Percentiles rank a stretch among this genome's conserved stretches.
Conservation (phyloP, 2,113 vertebrate species). For the Menura novaehollandiae region DNA sequence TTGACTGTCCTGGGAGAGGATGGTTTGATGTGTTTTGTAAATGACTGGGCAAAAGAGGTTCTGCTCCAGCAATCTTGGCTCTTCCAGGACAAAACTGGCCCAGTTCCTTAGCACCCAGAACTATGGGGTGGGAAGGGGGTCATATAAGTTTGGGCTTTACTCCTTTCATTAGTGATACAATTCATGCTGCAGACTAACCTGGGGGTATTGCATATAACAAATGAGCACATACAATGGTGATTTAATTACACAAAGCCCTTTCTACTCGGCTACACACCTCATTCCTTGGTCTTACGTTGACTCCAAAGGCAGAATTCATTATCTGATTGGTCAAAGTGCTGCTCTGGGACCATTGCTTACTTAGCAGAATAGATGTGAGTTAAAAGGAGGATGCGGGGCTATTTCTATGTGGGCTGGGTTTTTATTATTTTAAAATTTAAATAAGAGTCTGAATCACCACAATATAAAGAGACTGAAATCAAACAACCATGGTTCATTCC, state of each 20-base stretch:
- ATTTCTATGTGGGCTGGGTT: neutral
- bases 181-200: neutral
- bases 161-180: neutral
- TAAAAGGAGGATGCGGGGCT: neutral
- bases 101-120: neutral
- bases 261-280: neutral
- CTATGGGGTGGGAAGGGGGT: neutral
- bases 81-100: neutral
- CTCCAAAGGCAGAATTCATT: neutral
- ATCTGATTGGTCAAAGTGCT: neutral
- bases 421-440: slow-evolving; percentile 59
- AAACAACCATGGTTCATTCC: slow-evolving; percentile 63
- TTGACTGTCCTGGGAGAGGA: neutral
- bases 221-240: neutral
- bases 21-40: neutral
- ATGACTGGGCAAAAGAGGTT: neutral
- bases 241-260: neutral
- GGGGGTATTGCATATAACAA: neutral
- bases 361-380: neutral
- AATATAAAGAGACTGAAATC: slow-evolving; percentile 65
- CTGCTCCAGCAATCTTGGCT: neutral
- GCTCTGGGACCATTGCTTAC: slow-evolving; percentile 14
- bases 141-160: neutral
- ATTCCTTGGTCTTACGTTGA: neutral
- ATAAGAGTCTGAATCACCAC: slow-evolving; percentile 46